phyloP scores from a whole-genome alignment of 2,888 invertebrate species.

The Nomada hirtipes region DNA sequence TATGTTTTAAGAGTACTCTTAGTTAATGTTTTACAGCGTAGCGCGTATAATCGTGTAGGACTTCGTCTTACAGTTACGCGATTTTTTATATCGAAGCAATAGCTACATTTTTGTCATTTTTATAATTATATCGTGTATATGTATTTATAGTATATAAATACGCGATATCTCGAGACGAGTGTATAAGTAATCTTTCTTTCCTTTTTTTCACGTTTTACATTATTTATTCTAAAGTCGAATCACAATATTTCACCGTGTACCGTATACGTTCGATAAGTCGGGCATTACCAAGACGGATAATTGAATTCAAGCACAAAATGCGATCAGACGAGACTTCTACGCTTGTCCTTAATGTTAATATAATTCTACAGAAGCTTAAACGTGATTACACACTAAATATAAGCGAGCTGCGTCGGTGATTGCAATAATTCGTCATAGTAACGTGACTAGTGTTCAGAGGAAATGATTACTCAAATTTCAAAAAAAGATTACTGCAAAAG shows the following conservation, averaged over 20 bases:
- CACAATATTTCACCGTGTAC: slow-evolving; percentile 60
- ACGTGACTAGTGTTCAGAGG: slow-evolving; percentile 27
- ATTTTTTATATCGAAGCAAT: slow-evolving; percentile 36
- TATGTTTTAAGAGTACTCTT: slow-evolving; percentile 46
- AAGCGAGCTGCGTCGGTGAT: slow-evolving; percentile 57
- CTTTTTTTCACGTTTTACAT: not conserved
- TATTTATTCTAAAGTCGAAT: slow-evolving; percentile 53
- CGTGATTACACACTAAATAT: slow-evolving; percentile 26
- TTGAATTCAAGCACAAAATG: slow-evolving; percentile 45
- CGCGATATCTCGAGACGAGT: slow-evolving; percentile 9
- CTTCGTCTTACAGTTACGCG: slow-evolving; percentile 52
- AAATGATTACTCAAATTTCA: slow-evolving; percentile 32
- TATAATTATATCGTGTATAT: slow-evolving; percentile 22
- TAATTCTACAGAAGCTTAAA: slow-evolving; percentile 49
- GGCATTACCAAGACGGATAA: slow-evolving; percentile 51
- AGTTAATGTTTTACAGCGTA: slow-evolving; percentile 44
- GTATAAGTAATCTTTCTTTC: slow-evolving; percentile 22
- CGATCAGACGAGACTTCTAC: slow-evolving; percentile 33
- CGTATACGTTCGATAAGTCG: slow-evolving; percentile 34
- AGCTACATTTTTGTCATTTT: slow-evolving; percentile 6
- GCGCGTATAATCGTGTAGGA: slow-evolving; percentile 39
- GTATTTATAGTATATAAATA: slow-evolving; percentile 21
- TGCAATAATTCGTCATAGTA: slow-evolving; percentile 41
- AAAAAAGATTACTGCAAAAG: no score
- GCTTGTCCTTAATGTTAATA: not conserved